Evolutionary conservation across 2,797 vertebrate species (phyloP).

Genomic region (Erethizon dorsatum): DNA sequence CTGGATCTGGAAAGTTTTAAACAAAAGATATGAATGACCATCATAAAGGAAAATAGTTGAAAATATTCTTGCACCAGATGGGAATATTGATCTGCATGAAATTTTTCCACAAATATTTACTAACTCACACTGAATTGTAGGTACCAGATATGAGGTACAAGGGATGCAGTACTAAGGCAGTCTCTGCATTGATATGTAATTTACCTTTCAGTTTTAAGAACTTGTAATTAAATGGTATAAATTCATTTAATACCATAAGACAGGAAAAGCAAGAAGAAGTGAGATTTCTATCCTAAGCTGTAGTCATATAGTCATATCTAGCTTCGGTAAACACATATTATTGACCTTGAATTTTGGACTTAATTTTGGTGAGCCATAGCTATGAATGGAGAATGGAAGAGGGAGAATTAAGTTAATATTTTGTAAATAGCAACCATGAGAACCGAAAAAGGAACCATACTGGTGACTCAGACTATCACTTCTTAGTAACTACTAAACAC

Average conservation of each 20-base stretch:
- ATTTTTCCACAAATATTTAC: neutral
- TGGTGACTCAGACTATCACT: neutral
- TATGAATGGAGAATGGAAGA: slow-evolving; percentile 17
- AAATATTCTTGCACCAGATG: neutral
- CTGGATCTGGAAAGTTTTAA: neutral
- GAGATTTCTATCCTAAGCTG: slow-evolving; percentile 5
- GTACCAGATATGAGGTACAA: neutral
- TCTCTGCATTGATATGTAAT: neutral
- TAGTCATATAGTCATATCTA: neutral
- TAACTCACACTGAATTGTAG: neutral
- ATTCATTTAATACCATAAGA: neutral
- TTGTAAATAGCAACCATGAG: neutral
- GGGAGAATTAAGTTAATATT: slow-evolving; percentile 16
- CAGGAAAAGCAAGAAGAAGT: neutral
- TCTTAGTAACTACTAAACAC: slow-evolving; percentile 5
- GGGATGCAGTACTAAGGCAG: neutral
- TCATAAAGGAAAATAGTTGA: neutral
- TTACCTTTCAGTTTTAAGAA: slow-evolving; percentile 3
- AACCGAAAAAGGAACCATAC: neutral
- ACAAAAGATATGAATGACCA: neutral
- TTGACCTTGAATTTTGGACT: slow-evolving; percentile 22
- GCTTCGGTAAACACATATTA: slow-evolving; percentile 2
- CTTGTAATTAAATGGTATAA: neutral
- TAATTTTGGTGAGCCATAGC: neutral
- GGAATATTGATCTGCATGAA: neutral